phyloP scores from a whole-genome alignment of 2,113 vertebrate species.

The Pterocles burchelli region DNA sequence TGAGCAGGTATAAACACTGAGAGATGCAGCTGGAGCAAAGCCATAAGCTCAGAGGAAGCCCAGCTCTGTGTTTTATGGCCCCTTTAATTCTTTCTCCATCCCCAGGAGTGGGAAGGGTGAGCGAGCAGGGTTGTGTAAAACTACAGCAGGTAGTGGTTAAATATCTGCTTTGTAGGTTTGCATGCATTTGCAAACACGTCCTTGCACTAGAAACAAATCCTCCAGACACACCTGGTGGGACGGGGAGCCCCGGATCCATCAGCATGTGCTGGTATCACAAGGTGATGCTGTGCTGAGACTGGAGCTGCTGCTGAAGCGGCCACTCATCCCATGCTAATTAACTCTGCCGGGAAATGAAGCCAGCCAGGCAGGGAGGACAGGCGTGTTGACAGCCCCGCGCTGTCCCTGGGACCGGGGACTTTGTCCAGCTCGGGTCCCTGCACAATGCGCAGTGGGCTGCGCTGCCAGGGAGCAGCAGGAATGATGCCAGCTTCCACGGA shows the following conservation, averaged over 20 bases:
- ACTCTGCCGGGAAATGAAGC: not conserved
- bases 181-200: not conserved
- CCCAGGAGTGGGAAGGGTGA: no score
- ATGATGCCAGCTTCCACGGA: fast-evolving
- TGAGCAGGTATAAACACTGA: not conserved
- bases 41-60: not conserved
- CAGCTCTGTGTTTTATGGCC: not conserved
- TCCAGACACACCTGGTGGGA: not conserved
- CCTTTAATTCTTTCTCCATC: no score
- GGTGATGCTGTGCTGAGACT: not conserved
- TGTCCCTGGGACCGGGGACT: not conserved
- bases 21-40: not conserved
- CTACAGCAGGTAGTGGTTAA: no score
- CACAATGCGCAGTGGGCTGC: fast-evolving
- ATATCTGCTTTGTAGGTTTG: fast-evolving
- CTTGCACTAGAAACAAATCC: not conserved
- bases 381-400: not conserved
- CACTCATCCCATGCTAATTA: not conserved
- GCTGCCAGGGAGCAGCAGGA: not conserved
- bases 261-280: fast-evolving
- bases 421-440: not conserved
- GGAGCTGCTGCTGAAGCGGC: not conserved
- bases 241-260: not conserved
- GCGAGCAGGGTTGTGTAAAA: no score
- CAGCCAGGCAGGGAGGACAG: not conserved